phyloP scores from a whole-genome alignment of 2,888 invertebrate species.

The Cacoxenus indagator region DNA sequence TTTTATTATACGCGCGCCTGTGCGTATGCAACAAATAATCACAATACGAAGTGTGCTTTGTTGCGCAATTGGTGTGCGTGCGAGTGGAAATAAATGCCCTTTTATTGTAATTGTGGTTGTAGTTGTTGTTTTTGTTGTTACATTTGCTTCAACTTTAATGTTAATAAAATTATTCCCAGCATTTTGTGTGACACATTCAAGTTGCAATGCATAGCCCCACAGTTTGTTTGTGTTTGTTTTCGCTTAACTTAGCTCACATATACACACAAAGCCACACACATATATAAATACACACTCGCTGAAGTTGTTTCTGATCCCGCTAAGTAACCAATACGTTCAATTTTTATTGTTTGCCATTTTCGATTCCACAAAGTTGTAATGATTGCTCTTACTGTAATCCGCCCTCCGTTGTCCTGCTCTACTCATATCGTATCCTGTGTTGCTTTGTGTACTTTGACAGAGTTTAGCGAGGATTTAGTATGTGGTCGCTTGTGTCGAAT shows the following conservation, averaged over 20 bases:
- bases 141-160: neutral
- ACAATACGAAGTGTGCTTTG: neutral
- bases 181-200: neutral
- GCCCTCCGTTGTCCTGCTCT: too few relatives aligned
- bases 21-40: neutral
- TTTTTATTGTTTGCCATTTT: slow-evolving; percentile 59
- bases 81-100: neutral
- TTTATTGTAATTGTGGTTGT: neutral
- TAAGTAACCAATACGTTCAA: slow-evolving; percentile 57
- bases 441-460: neutral
- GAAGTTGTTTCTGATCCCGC: neutral
- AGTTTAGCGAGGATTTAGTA: neutral
- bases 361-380: slow-evolving; percentile 4
- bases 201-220: neutral
- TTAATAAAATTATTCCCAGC: neutral
- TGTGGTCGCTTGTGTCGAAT: too few relatives aligned
- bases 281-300: neutral
- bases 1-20: neutral
- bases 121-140: neutral
- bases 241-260: neutral
- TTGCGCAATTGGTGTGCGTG: neutral
- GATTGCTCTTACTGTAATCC: neutral
- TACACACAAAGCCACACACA: neutral
- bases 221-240: neutral
- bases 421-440: neutral